Conservation (phyloP, 2,888 invertebrate species). For the Rotaria socialis region DNA sequence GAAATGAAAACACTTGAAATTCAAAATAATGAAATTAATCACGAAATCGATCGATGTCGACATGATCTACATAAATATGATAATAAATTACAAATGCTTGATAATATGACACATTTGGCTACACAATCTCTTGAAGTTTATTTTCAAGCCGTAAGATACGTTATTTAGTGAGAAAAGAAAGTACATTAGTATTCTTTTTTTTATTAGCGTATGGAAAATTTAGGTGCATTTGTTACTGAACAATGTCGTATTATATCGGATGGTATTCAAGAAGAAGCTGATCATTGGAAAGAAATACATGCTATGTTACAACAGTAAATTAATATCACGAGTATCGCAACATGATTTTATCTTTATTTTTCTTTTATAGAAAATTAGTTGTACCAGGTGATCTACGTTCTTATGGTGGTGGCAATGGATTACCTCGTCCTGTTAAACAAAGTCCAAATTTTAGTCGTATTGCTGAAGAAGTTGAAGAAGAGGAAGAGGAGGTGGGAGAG, state of each 20-base stretch:
- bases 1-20: background rate
- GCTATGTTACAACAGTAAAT: conserved; percentile 26
- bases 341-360: background rate
- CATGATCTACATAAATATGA: background rate
- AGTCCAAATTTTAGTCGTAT: background rate
- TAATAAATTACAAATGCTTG: conserved; percentile 15
- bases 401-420: background rate
- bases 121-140: conserved; percentile 17
- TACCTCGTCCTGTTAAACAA: conserved; percentile 25
- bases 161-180: background rate
- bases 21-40: conserved; percentile 15
- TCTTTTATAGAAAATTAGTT: background rate
- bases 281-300: conserved; percentile 34
- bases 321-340: background rate
- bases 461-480: background rate
- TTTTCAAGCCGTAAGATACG: background rate
- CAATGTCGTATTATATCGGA: background rate
- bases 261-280: conserved; percentile 13
- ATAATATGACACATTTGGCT: conserved; percentile 24
- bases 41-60: background rate
- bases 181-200: background rate
- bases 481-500: too few species aligned
- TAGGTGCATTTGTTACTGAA: conserved; percentile 25
- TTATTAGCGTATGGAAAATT: conserved; percentile 27
- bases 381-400: conserved; percentile 23